A percentile compares a stretch with the other conserved stretches of the same genome.
Evolutionary conservation across 2,888 invertebrate genomes (phyloP).

Genomic region (Campaea margaritaria): DNA sequence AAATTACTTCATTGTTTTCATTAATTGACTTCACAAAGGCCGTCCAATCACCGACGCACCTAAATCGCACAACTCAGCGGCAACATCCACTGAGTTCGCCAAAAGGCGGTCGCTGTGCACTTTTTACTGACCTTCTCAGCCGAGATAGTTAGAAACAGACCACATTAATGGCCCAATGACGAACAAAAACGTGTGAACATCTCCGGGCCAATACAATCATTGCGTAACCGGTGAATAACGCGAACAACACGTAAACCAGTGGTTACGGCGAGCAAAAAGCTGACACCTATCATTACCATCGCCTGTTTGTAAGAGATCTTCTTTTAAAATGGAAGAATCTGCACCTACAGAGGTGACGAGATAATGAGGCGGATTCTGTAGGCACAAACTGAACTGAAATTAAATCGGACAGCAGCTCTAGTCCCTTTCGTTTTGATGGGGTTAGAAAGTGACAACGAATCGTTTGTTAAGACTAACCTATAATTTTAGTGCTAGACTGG

Average conservation of each 20-base stretch:
- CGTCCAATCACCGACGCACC: too few species aligned
- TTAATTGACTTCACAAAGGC: too few species aligned
- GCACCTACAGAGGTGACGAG: constrained; percentile 10
- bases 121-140: constrained; percentile 16
- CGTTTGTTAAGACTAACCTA: too few species aligned
- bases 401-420: too few species aligned
- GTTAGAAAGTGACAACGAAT: too few species aligned
- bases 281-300: constrained; percentile 39
- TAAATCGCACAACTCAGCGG: too few species aligned
- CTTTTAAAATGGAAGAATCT: constrained; percentile 18
- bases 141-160: constrained; percentile 34
- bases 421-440: too few species aligned
- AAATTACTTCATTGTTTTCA: too few species aligned
- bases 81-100: neutral
- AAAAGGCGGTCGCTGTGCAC: constrained; percentile 11
- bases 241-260: constrained; percentile 17
- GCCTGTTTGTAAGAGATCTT: constrained; percentile 28
- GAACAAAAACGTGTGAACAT: constrained; percentile 45
- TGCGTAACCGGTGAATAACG: constrained; percentile 37
- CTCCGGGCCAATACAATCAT: constrained; percentile 37
- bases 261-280: constrained; percentile 29
- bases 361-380: constrained; percentile 4
- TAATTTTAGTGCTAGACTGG: neutral
- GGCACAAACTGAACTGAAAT: too few species aligned
- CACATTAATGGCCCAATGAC: constrained; percentile 36